Conservation (phyloP, 2,113 vertebrate genomes). For the Corvus cornix region DNA sequence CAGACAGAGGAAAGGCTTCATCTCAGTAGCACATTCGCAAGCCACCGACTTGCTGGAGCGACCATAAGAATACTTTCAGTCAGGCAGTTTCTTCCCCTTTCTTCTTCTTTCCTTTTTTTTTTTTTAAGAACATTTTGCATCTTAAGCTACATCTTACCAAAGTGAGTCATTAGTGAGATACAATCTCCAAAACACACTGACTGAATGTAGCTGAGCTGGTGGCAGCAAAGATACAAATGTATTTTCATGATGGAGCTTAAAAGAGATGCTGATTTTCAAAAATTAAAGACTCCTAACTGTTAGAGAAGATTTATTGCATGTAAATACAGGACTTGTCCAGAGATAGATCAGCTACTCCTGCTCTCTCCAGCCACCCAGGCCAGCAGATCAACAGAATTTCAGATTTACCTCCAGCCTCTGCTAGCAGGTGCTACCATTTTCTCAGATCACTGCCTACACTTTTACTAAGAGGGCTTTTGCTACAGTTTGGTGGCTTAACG, state of each 20-base stretch:
- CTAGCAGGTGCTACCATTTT: background rate
- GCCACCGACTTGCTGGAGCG: rapidly evolving
- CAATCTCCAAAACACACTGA: background rate
- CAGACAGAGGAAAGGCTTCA: background rate
- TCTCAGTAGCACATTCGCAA: background rate
- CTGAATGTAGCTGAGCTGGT: background rate
- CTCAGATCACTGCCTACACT: background rate
- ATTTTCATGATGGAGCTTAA: background rate
- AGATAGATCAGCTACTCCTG: background rate
- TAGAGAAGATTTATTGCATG: background rate
- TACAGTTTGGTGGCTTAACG: background rate
- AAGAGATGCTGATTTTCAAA: background rate
- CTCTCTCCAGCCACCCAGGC: background rate
- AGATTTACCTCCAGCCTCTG: background rate
- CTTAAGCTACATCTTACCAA: background rate
- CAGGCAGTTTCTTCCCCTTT: background rate
- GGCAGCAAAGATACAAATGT: background rate
- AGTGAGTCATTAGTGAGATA: conserved; percentile 4
- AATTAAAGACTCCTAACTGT: background rate
- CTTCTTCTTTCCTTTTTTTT: background rate
- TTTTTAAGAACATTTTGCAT: background rate
- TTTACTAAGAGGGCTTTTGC: background rate
- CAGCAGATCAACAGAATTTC: background rate
- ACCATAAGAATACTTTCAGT: background rate
- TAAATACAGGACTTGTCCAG: background rate